Base-by-base conservation (phyloP, 1,140 invertebrate species). In the Drosophila insularis region DNA sequence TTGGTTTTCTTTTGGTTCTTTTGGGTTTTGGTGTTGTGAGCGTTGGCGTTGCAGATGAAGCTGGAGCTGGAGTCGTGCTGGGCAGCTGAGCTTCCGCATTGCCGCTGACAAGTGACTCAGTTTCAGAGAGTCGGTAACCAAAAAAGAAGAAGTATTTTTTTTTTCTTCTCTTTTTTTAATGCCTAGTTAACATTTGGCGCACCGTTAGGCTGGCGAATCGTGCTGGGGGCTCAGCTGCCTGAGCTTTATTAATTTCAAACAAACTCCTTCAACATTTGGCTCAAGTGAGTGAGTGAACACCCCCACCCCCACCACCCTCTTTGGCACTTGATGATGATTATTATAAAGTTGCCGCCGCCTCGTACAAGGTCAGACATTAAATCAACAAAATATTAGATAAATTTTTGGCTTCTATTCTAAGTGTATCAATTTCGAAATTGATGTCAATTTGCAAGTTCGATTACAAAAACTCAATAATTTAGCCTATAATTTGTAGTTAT, bases 121-220 rank as follows among this genome's bases (percentile, higher is more conserved):
- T 60, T 27, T 58, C 7, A 56, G n/a, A 53, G 27, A 59, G 55
- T 46, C 55, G 70, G 71, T 55, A 63, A 40, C 72, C 53, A 32
- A 72, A 72, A 27, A 27, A 23, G 23, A 4, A 23, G 23, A 27
- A 27, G 27, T 4, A 72, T 19, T 19, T 17, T 19, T 56, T 63
- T 17, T 8, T n/a, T 43, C 31, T 63, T 14, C 6, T 43, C 31
- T 63, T 14, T 5, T 17, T 50, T 58, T 64, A 46, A 54, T 65
- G 62, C 75, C 63, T 78, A 68, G 71, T 74, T 78, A 66, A 74
- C 71, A 78, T 82, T 82, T 81, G 66, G 75, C 66, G 78, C 46
- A 82, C 82, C 82, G 82, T 89, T 82, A 89, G 82, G 73, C 80
- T 82, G 80, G 79, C 69, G 65, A 63, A 87, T 89, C 80, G 80